Conservation (phyloP, 2,113 vertebrate species). For the Colaptes auratus region DNA sequence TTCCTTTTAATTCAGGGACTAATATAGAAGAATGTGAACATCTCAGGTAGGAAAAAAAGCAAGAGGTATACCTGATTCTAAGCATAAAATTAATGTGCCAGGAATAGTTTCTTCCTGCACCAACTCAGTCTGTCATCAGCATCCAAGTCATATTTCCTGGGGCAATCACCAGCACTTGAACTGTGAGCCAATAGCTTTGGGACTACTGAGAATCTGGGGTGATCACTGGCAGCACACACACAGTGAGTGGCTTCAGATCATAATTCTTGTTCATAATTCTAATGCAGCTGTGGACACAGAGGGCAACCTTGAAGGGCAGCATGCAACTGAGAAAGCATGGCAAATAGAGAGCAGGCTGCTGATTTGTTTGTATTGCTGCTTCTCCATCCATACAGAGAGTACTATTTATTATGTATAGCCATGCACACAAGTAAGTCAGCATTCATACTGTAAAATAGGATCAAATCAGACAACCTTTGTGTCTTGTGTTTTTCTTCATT, state of each 20-base stretch:
- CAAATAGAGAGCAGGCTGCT: background rate
- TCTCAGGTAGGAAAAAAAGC: background rate
- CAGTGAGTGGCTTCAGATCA: background rate
- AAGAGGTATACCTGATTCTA: background rate
- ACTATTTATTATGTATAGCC: background rate
- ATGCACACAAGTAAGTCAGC: background rate
- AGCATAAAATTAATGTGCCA: conserved; percentile 1
- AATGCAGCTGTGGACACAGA: background rate
- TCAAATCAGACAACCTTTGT: background rate
- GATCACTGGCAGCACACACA: background rate
- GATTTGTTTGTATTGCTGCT: background rate
- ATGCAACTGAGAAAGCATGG: background rate
- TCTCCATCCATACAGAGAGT: background rate
- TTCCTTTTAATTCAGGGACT: background rate
- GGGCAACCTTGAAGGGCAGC: background rate
- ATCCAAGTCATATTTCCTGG: background rate
- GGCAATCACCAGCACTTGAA: background rate
- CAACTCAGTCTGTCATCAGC: conserved; percentile 1
- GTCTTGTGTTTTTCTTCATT: background rate
- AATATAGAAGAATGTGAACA: background rate
- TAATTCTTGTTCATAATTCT: background rate
- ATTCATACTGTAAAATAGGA: background rate
- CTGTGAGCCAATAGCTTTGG: background rate
- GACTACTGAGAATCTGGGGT: background rate
- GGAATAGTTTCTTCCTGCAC: conserved; percentile 22